Evolutionary conservation across 1,140 invertebrate species (phyloP).

Genomic region (Cataglyphis hispanica): DNA sequence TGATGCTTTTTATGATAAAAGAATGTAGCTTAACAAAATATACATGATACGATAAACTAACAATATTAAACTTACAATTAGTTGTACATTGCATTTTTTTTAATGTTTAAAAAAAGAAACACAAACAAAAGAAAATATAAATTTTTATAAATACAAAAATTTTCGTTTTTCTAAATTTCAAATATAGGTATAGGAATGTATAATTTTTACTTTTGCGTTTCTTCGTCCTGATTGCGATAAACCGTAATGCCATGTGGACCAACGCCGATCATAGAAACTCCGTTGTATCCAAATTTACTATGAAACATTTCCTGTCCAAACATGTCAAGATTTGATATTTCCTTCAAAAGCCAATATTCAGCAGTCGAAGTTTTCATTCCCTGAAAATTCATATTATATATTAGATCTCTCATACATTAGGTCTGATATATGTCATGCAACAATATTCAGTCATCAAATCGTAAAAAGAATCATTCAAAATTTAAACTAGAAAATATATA

Average conservation of each 20-base stretch:
- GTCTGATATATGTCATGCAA: not conserved
- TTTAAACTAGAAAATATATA: not conserved
- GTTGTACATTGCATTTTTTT: not conserved
- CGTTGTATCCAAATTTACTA: constrained; percentile 87
- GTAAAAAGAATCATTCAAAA: constrained; percentile 21
- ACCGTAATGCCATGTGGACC: constrained; percentile 94
- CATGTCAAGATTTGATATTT: constrained; percentile 91
- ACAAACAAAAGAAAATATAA: too few relatives aligned
- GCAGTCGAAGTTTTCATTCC: constrained; percentile 88
- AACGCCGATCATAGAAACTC: constrained; percentile 89
- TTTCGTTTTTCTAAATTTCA: not conserved
- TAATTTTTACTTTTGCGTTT: constrained; percentile 88
- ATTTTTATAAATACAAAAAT: not conserved
- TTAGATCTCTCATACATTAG: constrained; percentile 14
- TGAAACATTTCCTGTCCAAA: constrained; percentile 95
- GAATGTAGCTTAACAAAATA: not conserved
- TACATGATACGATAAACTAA: too few relatives aligned
- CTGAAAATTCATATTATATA: constrained; percentile 74
- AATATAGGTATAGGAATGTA: not conserved
- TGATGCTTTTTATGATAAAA: not conserved
- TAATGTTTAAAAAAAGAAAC: not conserved
- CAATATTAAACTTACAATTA: not conserved
- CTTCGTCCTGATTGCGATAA: constrained; percentile 88
- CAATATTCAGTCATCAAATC: constrained; percentile 29
- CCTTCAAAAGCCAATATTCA: constrained; percentile 93